Evolutionary conservation across 2,888 invertebrate species (phyloP), one percentile per base, ranked within the genome.

Genomic region (Slavum lentiscoides): DNA sequence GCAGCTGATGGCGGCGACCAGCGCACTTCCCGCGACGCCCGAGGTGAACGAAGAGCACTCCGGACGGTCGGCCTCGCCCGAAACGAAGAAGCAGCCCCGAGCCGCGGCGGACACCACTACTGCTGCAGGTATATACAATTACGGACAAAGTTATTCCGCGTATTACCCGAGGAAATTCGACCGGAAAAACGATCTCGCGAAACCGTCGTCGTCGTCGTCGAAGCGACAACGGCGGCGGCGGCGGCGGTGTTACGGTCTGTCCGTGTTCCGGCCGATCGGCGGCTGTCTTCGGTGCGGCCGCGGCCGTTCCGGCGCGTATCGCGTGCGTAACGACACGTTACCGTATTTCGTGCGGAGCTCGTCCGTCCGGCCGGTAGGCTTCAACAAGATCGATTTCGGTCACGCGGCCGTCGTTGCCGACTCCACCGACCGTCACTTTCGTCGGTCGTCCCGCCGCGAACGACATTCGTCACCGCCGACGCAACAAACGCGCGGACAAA

Each of bases 21-120:
- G 89, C 85, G 89, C 89, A 85, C 88, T 91, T 85, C 91, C 92
- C 83, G 91, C 92, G 82, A 93, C 92, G 84, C 92, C 92, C 83
- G 93, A 93, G 89, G 90, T 92, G 82, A 92, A 92, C 87, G 93
- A 93, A 89, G 93, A 93, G 86, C 87, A 89, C 85, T 89, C 89
- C 84, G 67, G 74, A n/a, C 75, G 76, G 67, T 82, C 58, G 53
- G 49, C 53, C 4, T 72, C 77, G 15, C 74, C 74, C 30, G 73
- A 80, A 58, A 80, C 80, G 13, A 73, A 61, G 13, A 73, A 61
- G 17, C 61, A 80, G 55, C 55, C 80, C 43, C 72, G 62, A 43
- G 58, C 70, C 19, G 11, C 73, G 21, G 58, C 67, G 19, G 67
- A 68, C 43, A 49, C 49, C 21, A 43, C 59, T 23, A 37, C 30